Percentiles rank a stretch among this genome's conserved stretches.
These are phyloP conservation scores for Xenops minutus DNA, from an alignment of 2,797 vertebrate species.

Conservation along the genomic window DNA sequence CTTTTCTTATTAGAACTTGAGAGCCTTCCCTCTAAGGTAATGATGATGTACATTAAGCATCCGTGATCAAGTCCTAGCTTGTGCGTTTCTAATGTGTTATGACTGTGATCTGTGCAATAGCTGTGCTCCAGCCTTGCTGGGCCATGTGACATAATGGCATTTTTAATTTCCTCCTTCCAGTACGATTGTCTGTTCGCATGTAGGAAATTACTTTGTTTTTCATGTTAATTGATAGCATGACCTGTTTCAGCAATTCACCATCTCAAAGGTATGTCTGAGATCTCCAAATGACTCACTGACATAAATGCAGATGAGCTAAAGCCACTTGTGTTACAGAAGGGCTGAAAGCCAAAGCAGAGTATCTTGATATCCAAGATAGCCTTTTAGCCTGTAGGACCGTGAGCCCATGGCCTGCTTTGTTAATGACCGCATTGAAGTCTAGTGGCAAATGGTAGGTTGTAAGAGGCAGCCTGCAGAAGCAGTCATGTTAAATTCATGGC, in stretches of 20 bases:
- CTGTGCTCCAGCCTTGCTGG: conserved; percentile 37
- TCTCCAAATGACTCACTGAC: conserved; percentile 71
- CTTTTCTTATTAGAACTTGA: conserved; percentile 60
- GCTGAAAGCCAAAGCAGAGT: conserved; percentile 15
- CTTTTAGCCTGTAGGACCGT: conserved; percentile 26
- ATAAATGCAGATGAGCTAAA: conserved; percentile 49
- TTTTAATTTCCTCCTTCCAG: conserved; percentile 71
- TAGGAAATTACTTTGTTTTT: conserved; percentile 73
- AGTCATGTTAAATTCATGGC: conserved; percentile 63
- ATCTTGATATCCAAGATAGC: neutral
- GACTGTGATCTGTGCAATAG: conserved; percentile 25
- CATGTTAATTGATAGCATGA: conserved; percentile 70
- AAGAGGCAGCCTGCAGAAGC: conserved; percentile 21
- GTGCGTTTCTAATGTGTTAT: conserved; percentile 42
- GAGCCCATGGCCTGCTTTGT: neutral
- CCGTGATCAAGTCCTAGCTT: conserved; percentile 3
- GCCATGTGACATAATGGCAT: conserved; percentile 66
- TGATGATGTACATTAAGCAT: conserved; percentile 6
- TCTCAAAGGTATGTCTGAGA: conserved; percentile 59
- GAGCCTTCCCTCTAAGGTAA: conserved; percentile 58
- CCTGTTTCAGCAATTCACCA: conserved; percentile 83
- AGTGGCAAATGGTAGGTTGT: conserved; percentile 45
- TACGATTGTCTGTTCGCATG: conserved; percentile 34
- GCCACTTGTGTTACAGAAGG: conserved; percentile 9
- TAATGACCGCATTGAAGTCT: conserved; percentile 24